A percentile compares a stretch with the other conserved stretches of the same genome.
These are phyloP conservation scores for Takifugu ocellatus DNA, from an alignment of 2,797 vertebrate genomes.

Conservation along the genomic window DNA sequence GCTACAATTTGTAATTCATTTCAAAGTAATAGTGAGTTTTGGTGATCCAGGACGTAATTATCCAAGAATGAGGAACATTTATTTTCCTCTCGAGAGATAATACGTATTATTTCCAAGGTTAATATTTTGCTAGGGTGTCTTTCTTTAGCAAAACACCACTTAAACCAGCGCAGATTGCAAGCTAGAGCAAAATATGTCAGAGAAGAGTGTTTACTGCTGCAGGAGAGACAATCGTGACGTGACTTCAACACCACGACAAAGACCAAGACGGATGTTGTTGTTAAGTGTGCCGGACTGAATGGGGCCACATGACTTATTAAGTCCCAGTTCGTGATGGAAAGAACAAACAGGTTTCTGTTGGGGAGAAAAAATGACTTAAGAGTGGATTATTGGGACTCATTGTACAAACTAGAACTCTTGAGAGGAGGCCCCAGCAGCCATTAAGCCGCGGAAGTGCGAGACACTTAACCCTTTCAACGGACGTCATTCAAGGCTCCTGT, in stretches of 20 bases:
- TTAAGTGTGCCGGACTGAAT: slow-evolving; percentile 55
- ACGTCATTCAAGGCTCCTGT: slow-evolving; percentile 17
- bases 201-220: slow-evolving; percentile 38
- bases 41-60: slow-evolving; percentile 27
- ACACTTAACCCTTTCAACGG: slow-evolving; percentile 67
- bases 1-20: background rate
- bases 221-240: slow-evolving; percentile 42
- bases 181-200: slow-evolving; percentile 23
- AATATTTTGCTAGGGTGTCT: slow-evolving; percentile 23
- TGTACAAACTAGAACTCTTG: slow-evolving; percentile 32
- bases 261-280: slow-evolving; percentile 48
- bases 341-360: slow-evolving; percentile 46
- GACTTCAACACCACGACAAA: slow-evolving; percentile 23
- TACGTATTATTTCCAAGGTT: slow-evolving; percentile 24
- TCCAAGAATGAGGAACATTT: slow-evolving; percentile 3
- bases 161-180: background rate
- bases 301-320: slow-evolving; percentile 57
- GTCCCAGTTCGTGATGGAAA: slow-evolving; percentile 46
- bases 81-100: slow-evolving; percentile 23
- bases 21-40: slow-evolving; percentile 20
- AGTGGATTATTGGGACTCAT: slow-evolving; percentile 16
- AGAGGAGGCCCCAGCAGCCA: slow-evolving; percentile 44
- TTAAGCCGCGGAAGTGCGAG: slow-evolving; percentile 52
- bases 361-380: background rate
- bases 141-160: slow-evolving; percentile 14